These are phyloP conservation scores for Ceyx melanurus DNA, from an alignment of 2,113 vertebrate species.

Conservation along the genomic window DNA sequence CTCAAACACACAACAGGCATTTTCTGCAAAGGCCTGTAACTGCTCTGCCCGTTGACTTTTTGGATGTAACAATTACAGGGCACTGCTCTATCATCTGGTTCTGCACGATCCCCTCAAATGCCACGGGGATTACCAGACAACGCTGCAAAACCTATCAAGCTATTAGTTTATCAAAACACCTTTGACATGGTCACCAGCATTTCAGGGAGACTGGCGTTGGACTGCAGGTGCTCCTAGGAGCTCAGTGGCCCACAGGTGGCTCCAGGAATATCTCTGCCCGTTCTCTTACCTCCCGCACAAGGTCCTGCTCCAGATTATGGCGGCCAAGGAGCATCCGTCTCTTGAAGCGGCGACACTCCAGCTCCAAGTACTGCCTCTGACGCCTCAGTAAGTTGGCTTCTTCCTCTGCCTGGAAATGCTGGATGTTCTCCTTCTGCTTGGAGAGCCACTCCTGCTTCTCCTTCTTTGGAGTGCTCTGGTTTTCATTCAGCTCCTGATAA, in stretches of 20 bases:
- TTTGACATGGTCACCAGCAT: neutral
- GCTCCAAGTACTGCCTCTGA: constrained; percentile 94
- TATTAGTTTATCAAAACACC: neutral
- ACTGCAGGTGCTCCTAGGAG: neutral
- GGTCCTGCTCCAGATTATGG: constrained; percentile 94
- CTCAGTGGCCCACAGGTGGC: neutral
- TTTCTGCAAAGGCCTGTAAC: neutral
- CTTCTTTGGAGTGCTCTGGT: constrained; percentile 98
- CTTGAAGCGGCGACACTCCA: constrained; percentile 96
- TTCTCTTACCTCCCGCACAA: constrained; percentile 89
- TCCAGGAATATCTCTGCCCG: neutral
- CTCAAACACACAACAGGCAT: neutral
- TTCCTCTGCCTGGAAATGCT: constrained; percentile 97
- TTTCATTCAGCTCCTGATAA: constrained; percentile 93
- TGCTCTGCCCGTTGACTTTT: neutral
- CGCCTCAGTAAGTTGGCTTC: constrained; percentile 93
- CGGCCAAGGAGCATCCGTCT: constrained; percentile 94
- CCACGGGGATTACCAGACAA: neutral
- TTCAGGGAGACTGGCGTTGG: neutral
- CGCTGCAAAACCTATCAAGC: neutral
- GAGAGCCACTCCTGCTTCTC: constrained; percentile 99
- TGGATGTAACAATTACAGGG: neutral
- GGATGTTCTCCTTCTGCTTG: constrained; percentile 98
- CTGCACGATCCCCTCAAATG: neutral
- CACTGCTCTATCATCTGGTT: neutral